Evolutionary conservation across 1,140 invertebrate species (phyloP).

Genomic region (Palaemon carinicauda): DNA sequence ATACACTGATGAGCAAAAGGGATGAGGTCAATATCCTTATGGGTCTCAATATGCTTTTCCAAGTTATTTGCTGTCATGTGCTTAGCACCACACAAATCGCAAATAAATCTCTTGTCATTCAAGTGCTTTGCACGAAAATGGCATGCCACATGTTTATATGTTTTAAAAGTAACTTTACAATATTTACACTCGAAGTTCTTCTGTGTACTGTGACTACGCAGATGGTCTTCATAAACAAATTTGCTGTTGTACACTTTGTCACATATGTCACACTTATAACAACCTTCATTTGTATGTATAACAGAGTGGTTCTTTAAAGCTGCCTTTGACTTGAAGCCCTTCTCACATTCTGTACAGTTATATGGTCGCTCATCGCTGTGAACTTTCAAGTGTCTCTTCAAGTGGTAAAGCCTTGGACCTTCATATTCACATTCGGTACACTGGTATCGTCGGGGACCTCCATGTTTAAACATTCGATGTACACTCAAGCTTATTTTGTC

Average conservation of each 20-base stretch:
- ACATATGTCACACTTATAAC: slow-evolving; percentile 24
- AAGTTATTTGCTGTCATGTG: slow-evolving; percentile 42
- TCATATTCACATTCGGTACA: slow-evolving; percentile 44
- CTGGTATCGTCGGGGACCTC: slow-evolving; percentile 15
- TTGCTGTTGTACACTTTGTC: slow-evolving; percentile 25
- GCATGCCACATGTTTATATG: slow-evolving; percentile 42
- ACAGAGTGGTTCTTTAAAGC: slow-evolving; percentile 23
- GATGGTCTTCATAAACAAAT: slow-evolving; percentile 26
- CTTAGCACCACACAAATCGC: slow-evolving; percentile 24
- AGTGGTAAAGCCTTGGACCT: slow-evolving; percentile 39
- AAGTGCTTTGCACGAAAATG: slow-evolving; percentile 39
- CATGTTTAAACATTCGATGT: slow-evolving; percentile 20
- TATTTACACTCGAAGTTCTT: slow-evolving; percentile 31
- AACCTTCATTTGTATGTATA: slow-evolving; percentile 30
- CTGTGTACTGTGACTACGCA: neutral
- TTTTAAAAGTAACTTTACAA: slow-evolving; percentile 33
- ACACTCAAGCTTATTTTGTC: slow-evolving; percentile 14
- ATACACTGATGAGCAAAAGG: slow-evolving; percentile 1
- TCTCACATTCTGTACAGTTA: slow-evolving; percentile 19
- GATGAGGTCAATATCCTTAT: neutral
- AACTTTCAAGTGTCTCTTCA: slow-evolving; percentile 39
- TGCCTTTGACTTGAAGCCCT: slow-evolving; percentile 26
- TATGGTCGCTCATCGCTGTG: slow-evolving; percentile 19
- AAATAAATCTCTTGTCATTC: slow-evolving; percentile 36
- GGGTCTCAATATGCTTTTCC: slow-evolving; percentile 12